Percentiles rank a stretch among this genome's conserved stretches.
Conservation (phyloP, 2,113 vertebrate species). For the Ursus arctos region DNA sequence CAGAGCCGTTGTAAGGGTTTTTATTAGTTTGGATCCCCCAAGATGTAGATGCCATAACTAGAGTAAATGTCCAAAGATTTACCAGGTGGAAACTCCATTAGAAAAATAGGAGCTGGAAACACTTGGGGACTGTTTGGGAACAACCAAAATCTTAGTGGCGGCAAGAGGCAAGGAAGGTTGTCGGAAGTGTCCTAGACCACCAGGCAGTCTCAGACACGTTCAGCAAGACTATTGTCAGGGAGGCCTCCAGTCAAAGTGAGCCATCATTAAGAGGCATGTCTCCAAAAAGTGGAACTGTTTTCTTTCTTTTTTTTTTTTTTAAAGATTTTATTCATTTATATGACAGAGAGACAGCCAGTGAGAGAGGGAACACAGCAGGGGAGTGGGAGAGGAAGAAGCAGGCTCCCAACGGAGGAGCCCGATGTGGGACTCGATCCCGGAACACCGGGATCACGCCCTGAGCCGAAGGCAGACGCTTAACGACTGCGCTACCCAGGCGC, state of each 20-base stretch:
- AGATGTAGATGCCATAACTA: background rate
- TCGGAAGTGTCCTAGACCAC: background rate
- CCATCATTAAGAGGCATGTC: no score
- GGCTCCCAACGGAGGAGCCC: no score
- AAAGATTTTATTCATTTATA: no score
- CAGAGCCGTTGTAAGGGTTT: background rate
- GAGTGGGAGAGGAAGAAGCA: no score
- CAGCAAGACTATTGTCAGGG: background rate
- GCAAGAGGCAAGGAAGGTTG: background rate
- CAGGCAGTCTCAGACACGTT: background rate
- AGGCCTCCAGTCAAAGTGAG: background rate
- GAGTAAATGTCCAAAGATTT: background rate
- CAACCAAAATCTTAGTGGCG: background rate
- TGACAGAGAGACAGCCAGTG: no score
- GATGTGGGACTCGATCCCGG: no score
- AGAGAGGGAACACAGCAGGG: no score
- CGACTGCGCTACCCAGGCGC: no score
- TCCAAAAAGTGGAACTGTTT: background rate
- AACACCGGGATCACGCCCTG: no score
- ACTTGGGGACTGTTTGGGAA: background rate
- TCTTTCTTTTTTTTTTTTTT: no score
- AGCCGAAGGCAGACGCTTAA: no score
- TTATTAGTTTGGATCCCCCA: background rate
- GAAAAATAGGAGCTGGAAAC: background rate
- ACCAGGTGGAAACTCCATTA: background rate